Evolutionary conservation across 2,888 invertebrate genomes (phyloP), one percentile per base, ranked within the genome.

Genomic region (Drosophila bunnanda): DNA sequence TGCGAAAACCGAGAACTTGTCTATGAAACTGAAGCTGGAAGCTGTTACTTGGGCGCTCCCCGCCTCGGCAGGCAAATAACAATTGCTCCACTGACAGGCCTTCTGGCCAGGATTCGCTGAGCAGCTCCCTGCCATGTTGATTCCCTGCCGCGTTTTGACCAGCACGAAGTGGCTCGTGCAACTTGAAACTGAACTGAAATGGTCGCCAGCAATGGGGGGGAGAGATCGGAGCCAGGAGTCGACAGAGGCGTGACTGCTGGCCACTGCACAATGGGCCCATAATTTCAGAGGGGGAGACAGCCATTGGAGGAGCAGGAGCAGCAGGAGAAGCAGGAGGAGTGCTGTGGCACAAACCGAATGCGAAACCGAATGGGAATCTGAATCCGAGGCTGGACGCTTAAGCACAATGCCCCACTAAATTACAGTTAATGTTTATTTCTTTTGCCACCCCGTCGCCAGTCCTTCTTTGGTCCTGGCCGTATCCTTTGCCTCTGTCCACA

Each of bases 361-460:
- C 50, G 68, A 68, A 66, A 75, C 56, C 57, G 44, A 75, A 61
- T 54, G 25, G 55, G 70, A 68, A 50, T 68, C 69, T 41, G 69
- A 68, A 68, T 68, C 57, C 72, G 60, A 71, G 82, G 76, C 77
- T 83, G 83, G 81, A 73, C 84, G 89, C 85, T 89, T 89, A 82
- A 89, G 87, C 88, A 85, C 89, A 85, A 85, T 85, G 85, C 88
- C 77, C 88, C 80, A 89, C 85, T 85, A 85, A 85, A 89, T 85
- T 85, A 85, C 85, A 89, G 85, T 85, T 85, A 85, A 85, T 85
- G 85, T 85, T 85, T 85, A 89, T 89, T 85, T 85, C 89, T 83
- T 86, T 75, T 69, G 69, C 69, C 67, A 46, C 66, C 65, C 66
- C 65, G 43, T 52, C 12, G 52, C 41, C 30, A 36, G 36, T 30